Evolutionary conservation across 2,113 vertebrate genomes (phyloP).

Genomic region (Platichthys stellatus): DNA sequence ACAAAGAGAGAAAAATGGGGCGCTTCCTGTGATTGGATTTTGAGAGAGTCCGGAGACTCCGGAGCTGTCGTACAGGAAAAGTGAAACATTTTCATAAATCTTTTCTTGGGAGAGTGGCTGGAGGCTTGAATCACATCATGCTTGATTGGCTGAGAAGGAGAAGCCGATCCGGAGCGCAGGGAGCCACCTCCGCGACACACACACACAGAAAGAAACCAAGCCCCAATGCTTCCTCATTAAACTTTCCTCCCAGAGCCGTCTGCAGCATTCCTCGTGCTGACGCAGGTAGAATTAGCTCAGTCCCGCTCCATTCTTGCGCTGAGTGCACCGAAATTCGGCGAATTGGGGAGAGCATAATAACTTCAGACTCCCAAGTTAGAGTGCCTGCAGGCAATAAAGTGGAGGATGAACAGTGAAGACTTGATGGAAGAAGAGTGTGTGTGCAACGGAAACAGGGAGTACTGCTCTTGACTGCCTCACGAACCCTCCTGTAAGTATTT

Average conservation of each 20-base stretch:
- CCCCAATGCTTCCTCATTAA: constrained; percentile 63
- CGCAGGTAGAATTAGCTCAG: constrained; percentile 67
- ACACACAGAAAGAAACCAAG: background rate
- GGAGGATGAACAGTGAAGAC: constrained; percentile 57
- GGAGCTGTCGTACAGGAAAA: constrained; percentile 52
- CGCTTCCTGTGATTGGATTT: constrained; percentile 60
- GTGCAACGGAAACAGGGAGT: background rate
- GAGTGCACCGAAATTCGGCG: constrained; percentile 63
- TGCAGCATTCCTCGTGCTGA: constrained; percentile 59
- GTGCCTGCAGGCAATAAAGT: constrained; percentile 65
- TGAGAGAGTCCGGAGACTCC: constrained; percentile 59
- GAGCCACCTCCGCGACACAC: constrained; percentile 22
- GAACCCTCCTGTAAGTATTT: constrained; percentile 20
- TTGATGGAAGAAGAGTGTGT: constrained; percentile 45
- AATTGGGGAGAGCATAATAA: constrained; percentile 65
- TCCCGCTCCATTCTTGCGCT: constrained; percentile 59
- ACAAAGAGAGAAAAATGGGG: constrained; percentile 43
- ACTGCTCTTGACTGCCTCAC: background rate
- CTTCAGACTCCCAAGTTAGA: constrained; percentile 67
- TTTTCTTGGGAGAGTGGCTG: constrained; percentile 35
- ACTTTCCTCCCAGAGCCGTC: constrained; percentile 47
- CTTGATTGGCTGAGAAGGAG: constrained; percentile 54
- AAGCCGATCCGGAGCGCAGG: constrained; percentile 16
- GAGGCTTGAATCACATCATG: constrained; percentile 53
- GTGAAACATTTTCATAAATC: constrained; percentile 67